Base-by-base conservation (phyloP, 2,113 vertebrate species). In the Psittacus erithacus region DNA sequence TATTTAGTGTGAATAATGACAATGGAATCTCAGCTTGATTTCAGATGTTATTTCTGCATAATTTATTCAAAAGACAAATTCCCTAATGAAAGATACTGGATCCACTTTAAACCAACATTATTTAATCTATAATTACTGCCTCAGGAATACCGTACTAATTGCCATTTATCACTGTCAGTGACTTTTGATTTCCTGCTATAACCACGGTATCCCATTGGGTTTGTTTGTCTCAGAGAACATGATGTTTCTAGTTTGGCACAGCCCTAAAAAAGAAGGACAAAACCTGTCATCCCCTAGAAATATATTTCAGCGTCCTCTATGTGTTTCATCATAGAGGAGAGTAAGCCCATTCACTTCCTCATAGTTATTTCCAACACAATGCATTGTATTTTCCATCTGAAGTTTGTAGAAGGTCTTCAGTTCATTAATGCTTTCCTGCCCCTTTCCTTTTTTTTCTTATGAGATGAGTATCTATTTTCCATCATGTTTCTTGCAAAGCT, bases 21-120 rank as follows among this genome's bases (percentile, higher is more conserved):
- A 92, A 93, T 52, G 74, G 81, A 92, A 93, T 79, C 86, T 93
- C 86, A 94, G 83, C 78, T 93, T 93, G 93, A 91, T 93, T 94
- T 96, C 70, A 28, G 35, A 88, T 93, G 83, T 85, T 93, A 65
- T 62, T 95, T 70, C 92, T 91, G 77, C 74, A 63, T 91, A 93
- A 96, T 94, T 95, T 93, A 93, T 89, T 92, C 70, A 79, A 76
- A 93, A 94, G 83, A 96, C 33, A 91, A 95, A 96, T 95, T 89
- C 92, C 83, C 86, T 87, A 93, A 92, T 80, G 92, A 85, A 94
- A 96, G 52, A 82, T 76, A 84, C 65, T 88, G 75, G 63, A 96
- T 88, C 52, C 83, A 92, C 86, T 96, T 95, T 96, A 96, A 97
- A 86, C 19, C 60, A 95, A 94, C 75, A 92, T 70, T 35, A 90